A percentile compares a stretch with the other conserved stretches of the same genome.
Evolutionary conservation across 30 jellyfish, hydroid and myxozoan genomes (phyloP).

Genomic region (Aurelia aurita complex sp. Pacific): DNA sequence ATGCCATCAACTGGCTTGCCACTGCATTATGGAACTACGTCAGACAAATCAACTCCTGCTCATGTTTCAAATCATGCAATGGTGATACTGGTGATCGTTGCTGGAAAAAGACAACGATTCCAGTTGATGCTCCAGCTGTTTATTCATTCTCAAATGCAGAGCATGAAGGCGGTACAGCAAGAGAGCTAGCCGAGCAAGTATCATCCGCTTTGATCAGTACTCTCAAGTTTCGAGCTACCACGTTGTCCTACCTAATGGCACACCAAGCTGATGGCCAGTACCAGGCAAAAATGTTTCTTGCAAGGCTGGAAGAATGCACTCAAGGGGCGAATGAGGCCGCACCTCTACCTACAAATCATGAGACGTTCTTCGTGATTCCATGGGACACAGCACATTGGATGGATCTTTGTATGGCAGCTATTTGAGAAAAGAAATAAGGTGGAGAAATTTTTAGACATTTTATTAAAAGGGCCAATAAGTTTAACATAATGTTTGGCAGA

Average conservation of each 20-base stretch:
- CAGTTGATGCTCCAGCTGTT: conserved; percentile 44
- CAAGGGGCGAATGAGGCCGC: conserved; percentile 8
- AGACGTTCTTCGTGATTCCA: conserved; percentile 53
- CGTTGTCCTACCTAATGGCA: conserved; percentile 19
- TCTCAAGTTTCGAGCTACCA: conserved; percentile 12
- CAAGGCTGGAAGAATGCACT: conserved; percentile 13
- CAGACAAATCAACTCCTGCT: conserved; percentile 51
- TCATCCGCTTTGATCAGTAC: background rate
- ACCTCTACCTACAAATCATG: conserved; percentile 33
- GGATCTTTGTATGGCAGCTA: conserved; percentile 49
- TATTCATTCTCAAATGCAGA: conserved; percentile 3
- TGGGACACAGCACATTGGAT: conserved; percentile 68
- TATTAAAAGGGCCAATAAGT: conserved; percentile 41
- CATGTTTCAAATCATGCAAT: conserved; percentile 41
- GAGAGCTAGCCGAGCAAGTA: conserved; percentile 46
- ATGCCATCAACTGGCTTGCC: conserved; percentile 41
- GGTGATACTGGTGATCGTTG: conserved; percentile 42
- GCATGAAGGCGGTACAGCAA: conserved; percentile 43
- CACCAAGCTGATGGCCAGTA: conserved; percentile 57
- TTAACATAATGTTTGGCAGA: conserved; percentile 37
- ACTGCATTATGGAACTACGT: background rate
- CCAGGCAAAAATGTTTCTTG: conserved; percentile 37
- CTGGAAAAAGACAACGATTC: conserved; percentile 42
- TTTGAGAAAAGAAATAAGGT: conserved; percentile 28
- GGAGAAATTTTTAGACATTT: conserved; percentile 38